phyloP scores from a whole-genome alignment of 1,140 invertebrate species.

The Drosophila punjabiensis region DNA sequence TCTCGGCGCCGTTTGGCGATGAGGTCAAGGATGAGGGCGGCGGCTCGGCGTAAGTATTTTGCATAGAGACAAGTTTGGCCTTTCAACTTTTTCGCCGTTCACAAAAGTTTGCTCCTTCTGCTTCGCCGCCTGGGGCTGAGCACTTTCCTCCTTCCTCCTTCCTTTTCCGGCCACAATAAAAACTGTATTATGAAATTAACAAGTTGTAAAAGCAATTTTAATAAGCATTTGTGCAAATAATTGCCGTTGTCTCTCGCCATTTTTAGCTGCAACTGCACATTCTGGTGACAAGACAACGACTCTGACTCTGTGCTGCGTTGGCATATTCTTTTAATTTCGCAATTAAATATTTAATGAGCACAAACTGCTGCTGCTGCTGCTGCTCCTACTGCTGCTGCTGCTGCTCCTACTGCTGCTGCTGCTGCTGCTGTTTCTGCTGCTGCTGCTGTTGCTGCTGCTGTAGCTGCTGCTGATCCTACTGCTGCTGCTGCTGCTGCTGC shows the following conservation, averaged over 20 bases:
- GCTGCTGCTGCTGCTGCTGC: conserved; percentile 14
- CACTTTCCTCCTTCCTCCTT: not conserved
- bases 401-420: conserved; percentile 11
- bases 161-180: conserved; percentile 16
- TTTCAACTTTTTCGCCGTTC: conserved; percentile 17
- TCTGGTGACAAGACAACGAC: conserved; percentile 30
- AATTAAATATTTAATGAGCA: conserved; percentile 81
- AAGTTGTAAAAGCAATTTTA: conserved; percentile 74
- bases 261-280: conserved; percentile 54
- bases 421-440: conserved; percentile 15
- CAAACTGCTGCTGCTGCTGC: conserved; percentile 8
- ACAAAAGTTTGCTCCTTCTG: conserved; percentile 16
- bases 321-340: conserved; percentile 78
- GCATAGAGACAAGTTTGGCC: conserved; percentile 13
- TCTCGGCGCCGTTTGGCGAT: conserved; percentile 9
- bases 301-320: conserved; percentile 30
- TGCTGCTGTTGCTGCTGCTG: conserved; percentile 15
- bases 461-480: conserved; percentile 16
- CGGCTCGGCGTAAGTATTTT: conserved; percentile 16
- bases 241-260: conserved; percentile 48
- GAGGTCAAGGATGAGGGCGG: conserved; percentile 35
- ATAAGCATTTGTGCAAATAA: conserved; percentile 72
- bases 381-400: conserved; percentile 16
- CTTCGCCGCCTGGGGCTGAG: not conserved
- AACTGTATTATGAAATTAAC: conserved; percentile 65